Conservation (phyloP, 2,113 vertebrate species). For the Zingel zingel region DNA sequence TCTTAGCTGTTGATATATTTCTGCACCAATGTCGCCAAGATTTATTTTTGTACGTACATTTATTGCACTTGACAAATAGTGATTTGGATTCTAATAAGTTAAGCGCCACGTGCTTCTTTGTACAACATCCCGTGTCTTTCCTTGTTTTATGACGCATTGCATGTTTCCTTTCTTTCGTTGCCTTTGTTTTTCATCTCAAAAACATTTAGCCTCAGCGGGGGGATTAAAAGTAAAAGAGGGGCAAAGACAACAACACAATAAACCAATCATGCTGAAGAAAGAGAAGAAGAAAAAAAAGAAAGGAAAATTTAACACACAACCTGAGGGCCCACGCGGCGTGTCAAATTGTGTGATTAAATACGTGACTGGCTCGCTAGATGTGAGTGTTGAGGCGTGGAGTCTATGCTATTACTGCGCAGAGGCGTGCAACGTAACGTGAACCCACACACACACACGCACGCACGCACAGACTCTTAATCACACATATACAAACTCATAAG, state of each 20-base stretch:
- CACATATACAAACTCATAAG: constrained; percentile 17
- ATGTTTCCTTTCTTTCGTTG: constrained; percentile 60
- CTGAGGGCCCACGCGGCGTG: constrained; percentile 75
- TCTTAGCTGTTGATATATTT: constrained; percentile 25
- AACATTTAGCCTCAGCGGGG: constrained; percentile 66
- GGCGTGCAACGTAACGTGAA: constrained; percentile 23
- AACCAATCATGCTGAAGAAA: constrained; percentile 61
- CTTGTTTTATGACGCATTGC: constrained; percentile 51
- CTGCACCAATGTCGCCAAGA: constrained; percentile 9
- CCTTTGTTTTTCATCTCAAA: constrained; percentile 68
- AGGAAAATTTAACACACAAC: constrained; percentile 76
- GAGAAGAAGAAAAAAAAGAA: constrained; percentile 25
- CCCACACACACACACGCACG: not conserved
- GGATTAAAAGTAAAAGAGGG: constrained; percentile 79
- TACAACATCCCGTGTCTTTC: constrained; percentile 38
- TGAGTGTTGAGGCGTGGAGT: constrained; percentile 68
- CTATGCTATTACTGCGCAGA: constrained; percentile 64
- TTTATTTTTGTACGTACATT: constrained; percentile 17
- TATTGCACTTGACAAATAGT: constrained; percentile 52
- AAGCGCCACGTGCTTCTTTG: constrained; percentile 47
- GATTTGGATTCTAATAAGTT: constrained; percentile 54
- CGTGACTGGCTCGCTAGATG: constrained; percentile 77
- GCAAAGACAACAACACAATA: constrained; percentile 74
- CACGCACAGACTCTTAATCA: not conserved
- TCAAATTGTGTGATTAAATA: constrained; percentile 86